phyloP scores from a whole-genome alignment of 2,888 invertebrate species.

The Melipona beecheii region DNA sequence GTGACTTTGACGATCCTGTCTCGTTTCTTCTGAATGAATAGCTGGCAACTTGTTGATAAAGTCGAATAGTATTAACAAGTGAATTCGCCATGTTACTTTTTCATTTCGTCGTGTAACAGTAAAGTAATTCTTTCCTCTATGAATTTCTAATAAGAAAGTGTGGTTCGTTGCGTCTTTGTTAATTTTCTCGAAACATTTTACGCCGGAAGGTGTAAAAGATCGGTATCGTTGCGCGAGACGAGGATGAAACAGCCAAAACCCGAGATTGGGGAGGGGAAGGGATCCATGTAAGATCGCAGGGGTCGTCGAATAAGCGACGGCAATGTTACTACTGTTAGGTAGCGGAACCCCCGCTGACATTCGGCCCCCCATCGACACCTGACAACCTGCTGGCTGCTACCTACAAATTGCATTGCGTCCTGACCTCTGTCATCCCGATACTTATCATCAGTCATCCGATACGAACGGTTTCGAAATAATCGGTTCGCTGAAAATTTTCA shows the following conservation, averaged over 20 bases:
- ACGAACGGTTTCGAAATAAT: too few species aligned
- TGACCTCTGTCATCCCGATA: conserved; percentile 52
- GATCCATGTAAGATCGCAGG: conserved; percentile 64
- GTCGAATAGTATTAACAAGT: not conserved
- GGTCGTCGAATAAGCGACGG: conserved; percentile 69
- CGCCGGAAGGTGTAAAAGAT: not conserved
- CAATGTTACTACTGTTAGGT: conserved; percentile 68
- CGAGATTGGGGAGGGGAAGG: conserved; percentile 43
- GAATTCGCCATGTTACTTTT: too few species aligned
- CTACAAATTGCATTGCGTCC: conserved; percentile 80
- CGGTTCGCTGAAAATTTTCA: too few species aligned
- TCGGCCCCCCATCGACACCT: conserved; percentile 79
- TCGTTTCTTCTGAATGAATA: not conserved
- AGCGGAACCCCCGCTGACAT: conserved; percentile 78
- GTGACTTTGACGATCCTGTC: not conserved
- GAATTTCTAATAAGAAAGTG: too few species aligned
- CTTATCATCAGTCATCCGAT: conserved; percentile 26
- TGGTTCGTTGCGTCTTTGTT: not conserved
- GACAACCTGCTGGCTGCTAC: conserved; percentile 78
- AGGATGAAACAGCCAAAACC: conserved; percentile 57
- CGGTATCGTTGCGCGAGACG: conserved; percentile 42
- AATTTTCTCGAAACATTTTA: not conserved
- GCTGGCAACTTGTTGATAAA: not conserved
- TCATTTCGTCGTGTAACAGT: too few species aligned
- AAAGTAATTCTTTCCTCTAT: not conserved